These are phyloP conservation scores for Eupithecia pulchellata DNA, from an alignment of 2,888 invertebrate genomes.

Conservation along the genomic window DNA sequence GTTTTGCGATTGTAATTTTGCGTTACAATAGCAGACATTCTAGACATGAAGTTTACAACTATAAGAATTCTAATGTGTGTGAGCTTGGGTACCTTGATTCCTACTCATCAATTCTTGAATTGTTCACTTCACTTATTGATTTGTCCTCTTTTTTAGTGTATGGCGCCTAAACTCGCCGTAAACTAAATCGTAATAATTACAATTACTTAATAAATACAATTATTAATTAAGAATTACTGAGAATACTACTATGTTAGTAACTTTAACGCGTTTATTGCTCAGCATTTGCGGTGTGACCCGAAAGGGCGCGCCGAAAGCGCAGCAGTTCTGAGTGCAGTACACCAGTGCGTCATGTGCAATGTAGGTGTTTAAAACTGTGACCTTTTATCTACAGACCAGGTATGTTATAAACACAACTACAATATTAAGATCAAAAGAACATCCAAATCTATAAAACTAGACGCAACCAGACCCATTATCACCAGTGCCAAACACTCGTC, in stretches of 20 bases:
- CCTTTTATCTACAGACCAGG: background rate
- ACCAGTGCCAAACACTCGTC: slow-evolving; percentile 20
- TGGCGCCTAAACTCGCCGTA: too few relatives aligned
- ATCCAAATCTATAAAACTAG: background rate
- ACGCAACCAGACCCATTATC: background rate
- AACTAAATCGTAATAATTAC: too few relatives aligned
- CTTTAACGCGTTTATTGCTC: background rate
- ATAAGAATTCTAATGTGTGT: background rate
- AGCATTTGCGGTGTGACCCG: background rate
- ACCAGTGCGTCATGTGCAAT: background rate
- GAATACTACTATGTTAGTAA: background rate
- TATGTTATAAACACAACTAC: background rate
- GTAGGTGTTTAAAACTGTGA: background rate
- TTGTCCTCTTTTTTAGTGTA: background rate
- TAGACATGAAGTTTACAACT: background rate
- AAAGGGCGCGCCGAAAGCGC: background rate
- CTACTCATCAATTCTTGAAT: background rate
- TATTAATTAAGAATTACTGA: too few relatives aligned
- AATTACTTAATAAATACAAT: too few relatives aligned
- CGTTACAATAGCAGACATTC: background rate
- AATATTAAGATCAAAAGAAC: background rate
- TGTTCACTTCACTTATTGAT: background rate
- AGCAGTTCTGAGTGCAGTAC: background rate
- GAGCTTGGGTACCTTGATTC: background rate
- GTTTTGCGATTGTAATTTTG: slow-evolving; percentile 20